Conservation (phyloP, 2,888 invertebrate species). For the Boloria selene region DNA sequence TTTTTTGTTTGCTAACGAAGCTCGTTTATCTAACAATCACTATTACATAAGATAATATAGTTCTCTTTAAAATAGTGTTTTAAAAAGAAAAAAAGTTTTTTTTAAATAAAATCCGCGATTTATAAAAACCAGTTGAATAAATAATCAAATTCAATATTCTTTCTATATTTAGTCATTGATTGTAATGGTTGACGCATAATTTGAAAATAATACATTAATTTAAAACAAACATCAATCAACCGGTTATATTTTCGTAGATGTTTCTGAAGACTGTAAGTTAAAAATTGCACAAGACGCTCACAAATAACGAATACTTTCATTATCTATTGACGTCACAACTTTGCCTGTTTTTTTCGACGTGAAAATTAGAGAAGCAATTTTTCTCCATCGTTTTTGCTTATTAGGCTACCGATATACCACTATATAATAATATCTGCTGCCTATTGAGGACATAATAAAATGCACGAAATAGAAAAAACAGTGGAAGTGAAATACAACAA, state of each 20-base stretch:
- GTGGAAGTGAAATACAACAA: too few species aligned
- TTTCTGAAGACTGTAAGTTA: not conserved
- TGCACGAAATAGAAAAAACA: too few species aligned
- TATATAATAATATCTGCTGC: not conserved
- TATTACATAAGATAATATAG: too few species aligned
- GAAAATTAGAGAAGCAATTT: not conserved
- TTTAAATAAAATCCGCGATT: too few species aligned
- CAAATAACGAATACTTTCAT: constrained; percentile 22
- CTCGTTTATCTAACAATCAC: too few species aligned
- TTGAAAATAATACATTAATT: not conserved
- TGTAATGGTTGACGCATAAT: too few species aligned
- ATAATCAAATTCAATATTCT: too few species aligned
- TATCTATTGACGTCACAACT: constrained; percentile 30
- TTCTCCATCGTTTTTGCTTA: not conserved
- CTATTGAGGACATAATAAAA: not conserved
- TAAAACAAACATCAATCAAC: not conserved
- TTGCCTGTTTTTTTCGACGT: constrained; percentile 28
- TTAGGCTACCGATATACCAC: not conserved
- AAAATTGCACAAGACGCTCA: constrained; percentile 20
- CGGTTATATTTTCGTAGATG: not conserved
- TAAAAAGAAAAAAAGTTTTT: too few species aligned
- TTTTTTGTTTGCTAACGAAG: too few species aligned
- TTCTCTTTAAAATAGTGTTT: too few species aligned
- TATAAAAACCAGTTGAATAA: too few species aligned
- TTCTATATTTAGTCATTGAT: too few species aligned